Percentiles rank a stretch among this genome's conserved stretches.
Evolutionary conservation across 2,113 vertebrate species (phyloP).

Genomic region (Atlantisia rogersi): DNA sequence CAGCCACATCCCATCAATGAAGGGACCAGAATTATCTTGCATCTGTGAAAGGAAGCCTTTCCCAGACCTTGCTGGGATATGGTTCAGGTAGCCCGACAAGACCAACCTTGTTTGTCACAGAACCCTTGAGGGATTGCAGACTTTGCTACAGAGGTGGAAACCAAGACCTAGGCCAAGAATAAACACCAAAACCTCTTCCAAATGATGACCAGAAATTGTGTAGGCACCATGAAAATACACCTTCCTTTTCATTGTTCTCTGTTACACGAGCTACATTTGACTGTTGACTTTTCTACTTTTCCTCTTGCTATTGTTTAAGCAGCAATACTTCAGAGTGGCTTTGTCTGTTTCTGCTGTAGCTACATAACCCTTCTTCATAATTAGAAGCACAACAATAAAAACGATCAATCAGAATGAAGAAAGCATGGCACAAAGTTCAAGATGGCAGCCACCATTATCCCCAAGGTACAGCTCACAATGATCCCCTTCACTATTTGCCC

Average conservation of each 20-base stretch:
- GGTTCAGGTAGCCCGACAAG: not conserved
- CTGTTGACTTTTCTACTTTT: not conserved
- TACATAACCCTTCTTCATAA: not conserved
- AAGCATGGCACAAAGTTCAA: not conserved
- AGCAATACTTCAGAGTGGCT: not conserved
- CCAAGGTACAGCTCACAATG: not conserved
- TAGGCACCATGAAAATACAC: not conserved
- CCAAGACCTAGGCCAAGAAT: not conserved
- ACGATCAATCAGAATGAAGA: fast-evolving
- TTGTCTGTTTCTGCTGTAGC: not conserved
- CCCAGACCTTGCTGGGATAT: not conserved
- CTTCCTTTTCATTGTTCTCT: not conserved
- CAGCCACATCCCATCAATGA: not conserved
- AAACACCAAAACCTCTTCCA: not conserved
- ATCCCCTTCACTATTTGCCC: not conserved
- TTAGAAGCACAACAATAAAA: not conserved
- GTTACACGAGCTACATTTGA: not conserved
- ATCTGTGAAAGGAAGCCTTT: not conserved
- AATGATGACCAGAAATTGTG: not conserved
- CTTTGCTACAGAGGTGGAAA: not conserved
- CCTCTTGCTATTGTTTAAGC: not conserved
- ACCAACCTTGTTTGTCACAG: not conserved
- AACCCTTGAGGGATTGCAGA: not conserved
- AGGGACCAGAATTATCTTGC: not conserved
- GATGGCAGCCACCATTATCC: not conserved